Conservation (phyloP, 2,888 invertebrate species). For the Leptinotarsa juncta region DNA sequence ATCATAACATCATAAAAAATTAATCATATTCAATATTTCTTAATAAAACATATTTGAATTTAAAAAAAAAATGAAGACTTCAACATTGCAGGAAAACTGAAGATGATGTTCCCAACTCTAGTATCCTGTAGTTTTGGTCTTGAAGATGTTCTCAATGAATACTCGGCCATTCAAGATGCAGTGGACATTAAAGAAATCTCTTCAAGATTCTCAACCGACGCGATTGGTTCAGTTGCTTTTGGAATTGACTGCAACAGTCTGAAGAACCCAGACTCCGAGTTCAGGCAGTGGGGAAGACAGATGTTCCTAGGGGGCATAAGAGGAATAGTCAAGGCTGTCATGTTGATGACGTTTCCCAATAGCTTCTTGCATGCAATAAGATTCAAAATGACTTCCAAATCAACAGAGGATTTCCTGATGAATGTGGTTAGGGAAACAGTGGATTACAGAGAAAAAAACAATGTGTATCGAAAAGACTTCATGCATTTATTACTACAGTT, state of each 20-base stretch:
- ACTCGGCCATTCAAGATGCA: slow-evolving; percentile 33
- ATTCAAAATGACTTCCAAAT: slow-evolving; percentile 46
- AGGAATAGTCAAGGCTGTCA: background rate
- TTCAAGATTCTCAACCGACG: slow-evolving; percentile 70
- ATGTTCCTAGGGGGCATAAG: slow-evolving; percentile 17
- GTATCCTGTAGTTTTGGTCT: slow-evolving; percentile 63
- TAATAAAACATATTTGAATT: background rate
- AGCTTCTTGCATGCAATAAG: slow-evolving; percentile 22
- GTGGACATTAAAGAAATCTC: slow-evolving; percentile 64
- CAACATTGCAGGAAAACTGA: slow-evolving; percentile 71
- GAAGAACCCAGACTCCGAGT: slow-evolving; percentile 67
- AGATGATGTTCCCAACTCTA: slow-evolving; percentile 73
- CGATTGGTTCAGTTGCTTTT: slow-evolving; percentile 71
- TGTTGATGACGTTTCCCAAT: slow-evolving; percentile 2
- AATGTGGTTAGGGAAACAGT: slow-evolving; percentile 64
- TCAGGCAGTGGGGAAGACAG: slow-evolving; percentile 55
- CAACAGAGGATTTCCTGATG: slow-evolving; percentile 64
- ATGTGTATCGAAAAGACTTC: slow-evolving; percentile 68
- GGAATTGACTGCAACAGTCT: slow-evolving; percentile 71
- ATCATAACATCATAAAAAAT: too few species aligned
- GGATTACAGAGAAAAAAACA: slow-evolving; percentile 64
- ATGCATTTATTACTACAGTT: slow-evolving; percentile 69
- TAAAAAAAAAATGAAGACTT: background rate
- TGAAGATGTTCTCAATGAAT: slow-evolving; percentile 39
- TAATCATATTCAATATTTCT: background rate